Base-by-base conservation (phyloP, 2,113 vertebrate species). In the Dipodomys merriami region DNA sequence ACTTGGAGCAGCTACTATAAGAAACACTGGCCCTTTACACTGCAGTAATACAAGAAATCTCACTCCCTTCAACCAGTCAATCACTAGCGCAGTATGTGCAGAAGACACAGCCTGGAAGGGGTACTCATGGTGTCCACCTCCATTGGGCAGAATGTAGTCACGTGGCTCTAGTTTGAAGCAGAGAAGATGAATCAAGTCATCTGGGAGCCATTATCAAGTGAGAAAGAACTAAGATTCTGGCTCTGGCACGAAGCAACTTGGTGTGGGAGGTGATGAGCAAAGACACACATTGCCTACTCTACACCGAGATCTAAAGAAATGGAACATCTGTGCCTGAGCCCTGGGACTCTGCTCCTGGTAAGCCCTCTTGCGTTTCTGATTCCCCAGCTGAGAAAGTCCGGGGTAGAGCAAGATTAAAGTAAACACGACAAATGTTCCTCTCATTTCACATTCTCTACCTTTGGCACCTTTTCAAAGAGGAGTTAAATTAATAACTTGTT, bases 401-500 rank as follows among this genome's bases (percentile, higher is more conserved):
- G 53, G 64, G 18, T 33, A 74, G 87, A 67, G 62, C 15, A 35
- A 39, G 74, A 74, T 11, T 30, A 46, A 90, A 64, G 69, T 20
- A 79, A 89, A 80, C 44, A 22, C 73, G 87, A 86, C 60, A 62
- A 87, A 95, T 33, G 22, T 29, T 46, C 39, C 71, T 82, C 86
- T 57, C 7, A 0, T 80, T 83, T 79, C 25, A 53, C 74, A 65
- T 83, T 53, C 88, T 74, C 87, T 93, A 80, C 87, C 90, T 93
- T 49, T 96, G 94, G 93, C 91, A 91, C 95, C 71, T 83, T 95
- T 96, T 93, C 90, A 95, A 93, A 95, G 87, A 83, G 85, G 86
- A 94, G 92, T 95, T 97, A 94, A 97, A 94, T 96, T 83, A 97
- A 94, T 93, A 91, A 95, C 74, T 96, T 94, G 91, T 95, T 94